A percentile compares a stretch with the other conserved stretches of the same genome.
phyloP scores from a whole-genome alignment of 2,797 vertebrate genomes.

The Anableps anableps region DNA sequence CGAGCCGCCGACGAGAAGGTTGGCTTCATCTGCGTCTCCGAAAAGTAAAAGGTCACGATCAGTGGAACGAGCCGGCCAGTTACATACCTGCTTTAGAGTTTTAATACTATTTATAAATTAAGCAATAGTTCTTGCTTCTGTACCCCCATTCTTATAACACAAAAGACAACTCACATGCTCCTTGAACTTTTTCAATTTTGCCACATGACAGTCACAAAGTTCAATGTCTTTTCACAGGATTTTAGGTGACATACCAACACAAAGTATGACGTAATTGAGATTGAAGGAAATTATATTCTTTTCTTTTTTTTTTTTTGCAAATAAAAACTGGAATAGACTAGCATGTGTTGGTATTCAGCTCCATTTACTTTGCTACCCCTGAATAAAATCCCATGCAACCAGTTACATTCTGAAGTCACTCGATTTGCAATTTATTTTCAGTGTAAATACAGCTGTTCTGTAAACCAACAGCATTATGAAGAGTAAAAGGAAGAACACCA shows the following conservation, averaged over 20 bases:
- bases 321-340: background rate
- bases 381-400: background rate
- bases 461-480: background rate
- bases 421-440: background rate
- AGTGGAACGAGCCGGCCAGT: background rate
- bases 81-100: background rate
- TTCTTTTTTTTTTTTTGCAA: too few relatives aligned
- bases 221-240: background rate
- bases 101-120: slow-evolving; percentile 7
- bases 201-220: background rate
- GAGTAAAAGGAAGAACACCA: too few relatives aligned
- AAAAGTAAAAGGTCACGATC: slow-evolving; percentile 19
- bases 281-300: background rate
- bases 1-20: slow-evolving; percentile 16
- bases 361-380: background rate
- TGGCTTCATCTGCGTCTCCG: background rate
- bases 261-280: background rate
- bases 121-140: background rate
- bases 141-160: background rate
- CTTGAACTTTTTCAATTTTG: background rate
- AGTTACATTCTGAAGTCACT: background rate
- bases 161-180: background rate
- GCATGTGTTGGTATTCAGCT: background rate
- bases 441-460: background rate
- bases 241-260: background rate